Conservation (phyloP, 2,797 vertebrate species). For the Melanotaenia parkinsoni region DNA sequence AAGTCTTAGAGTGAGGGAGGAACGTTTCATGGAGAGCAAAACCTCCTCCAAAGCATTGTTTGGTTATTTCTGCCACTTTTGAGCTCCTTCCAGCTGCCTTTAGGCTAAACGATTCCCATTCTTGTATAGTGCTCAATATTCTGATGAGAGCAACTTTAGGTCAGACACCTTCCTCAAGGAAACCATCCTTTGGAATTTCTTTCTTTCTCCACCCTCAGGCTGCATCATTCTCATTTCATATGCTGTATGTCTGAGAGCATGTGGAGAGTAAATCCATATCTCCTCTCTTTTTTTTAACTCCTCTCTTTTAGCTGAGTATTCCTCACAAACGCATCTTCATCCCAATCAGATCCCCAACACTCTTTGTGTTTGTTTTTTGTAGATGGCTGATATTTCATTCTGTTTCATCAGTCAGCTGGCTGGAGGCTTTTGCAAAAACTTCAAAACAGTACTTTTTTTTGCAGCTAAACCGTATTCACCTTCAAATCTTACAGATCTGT, state of each 20-base stretch:
- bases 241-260: conserved; percentile 30
- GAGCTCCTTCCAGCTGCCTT: conserved; percentile 37
- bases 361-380: conserved; percentile 39
- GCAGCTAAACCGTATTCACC: conserved; percentile 21
- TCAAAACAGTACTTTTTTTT: conserved; percentile 28
- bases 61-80: conserved; percentile 36
- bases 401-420: conserved; percentile 65
- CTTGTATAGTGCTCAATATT: conserved; percentile 28
- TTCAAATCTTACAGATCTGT: conserved; percentile 14
- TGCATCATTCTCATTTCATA: conserved; percentile 40
- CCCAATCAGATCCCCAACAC: conserved; percentile 24
- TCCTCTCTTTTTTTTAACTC: conserved; percentile 4
- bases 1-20: conserved; percentile 15
- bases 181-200: conserved; percentile 27
- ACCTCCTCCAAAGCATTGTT: conserved; percentile 33
- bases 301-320: conserved; percentile 1
- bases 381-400: conserved; percentile 66
- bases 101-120: conserved; percentile 17
- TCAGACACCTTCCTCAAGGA: conserved; percentile 16
- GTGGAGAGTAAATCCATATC: conserved; percentile 21
- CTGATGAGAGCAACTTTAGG: conserved; percentile 24
- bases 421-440: conserved; percentile 30
- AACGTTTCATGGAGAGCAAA: conserved; percentile 39
- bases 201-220: conserved; percentile 31
- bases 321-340: conserved; percentile 35